A percentile compares a stretch with the other conserved stretches of the same genome.
Conservation (phyloP, 1,140 invertebrate genomes). For the Hylaeus volcanicus region DNA sequence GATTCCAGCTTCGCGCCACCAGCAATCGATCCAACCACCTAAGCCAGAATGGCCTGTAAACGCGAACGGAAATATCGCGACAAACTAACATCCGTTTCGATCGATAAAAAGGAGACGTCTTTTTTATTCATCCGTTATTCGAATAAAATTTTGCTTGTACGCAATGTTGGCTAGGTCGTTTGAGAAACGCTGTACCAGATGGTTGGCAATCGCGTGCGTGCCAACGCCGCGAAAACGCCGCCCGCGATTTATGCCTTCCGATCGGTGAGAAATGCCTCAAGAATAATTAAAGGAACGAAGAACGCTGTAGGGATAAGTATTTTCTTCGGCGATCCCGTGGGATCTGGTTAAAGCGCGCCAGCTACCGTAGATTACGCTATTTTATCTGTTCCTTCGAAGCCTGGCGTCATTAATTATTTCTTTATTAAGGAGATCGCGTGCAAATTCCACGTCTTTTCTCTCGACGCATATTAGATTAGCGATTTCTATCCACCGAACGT, state of each 20-base stretch:
- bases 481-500: not conserved
- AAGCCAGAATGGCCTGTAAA: no score
- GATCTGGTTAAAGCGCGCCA: conserved; percentile 3
- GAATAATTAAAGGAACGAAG: conserved; percentile 60
- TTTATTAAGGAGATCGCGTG: conserved; percentile 26
- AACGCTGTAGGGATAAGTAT: not conserved
- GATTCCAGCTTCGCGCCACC: not conserved
- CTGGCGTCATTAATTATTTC: conserved; percentile 22
- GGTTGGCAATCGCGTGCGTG: conserved; percentile 53
- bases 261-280: conserved; percentile 49
- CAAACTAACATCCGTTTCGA: no score
- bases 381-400: not conserved
- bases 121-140: no score
- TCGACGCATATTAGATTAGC: not conserved
- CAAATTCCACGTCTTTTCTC: not conserved
- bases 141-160: no score
- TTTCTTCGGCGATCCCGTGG: not conserved
- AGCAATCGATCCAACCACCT: conserved; percentile 30
- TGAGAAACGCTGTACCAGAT: conserved; percentile 13
- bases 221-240: conserved; percentile 44
- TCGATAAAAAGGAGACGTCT: no score
- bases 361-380: not conserved
- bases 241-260: conserved; percentile 58
- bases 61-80: no score
- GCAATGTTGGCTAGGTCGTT: not conserved